Evolutionary conservation across 2,113 vertebrate species (phyloP).

Genomic region (Poecile atricapillus): DNA sequence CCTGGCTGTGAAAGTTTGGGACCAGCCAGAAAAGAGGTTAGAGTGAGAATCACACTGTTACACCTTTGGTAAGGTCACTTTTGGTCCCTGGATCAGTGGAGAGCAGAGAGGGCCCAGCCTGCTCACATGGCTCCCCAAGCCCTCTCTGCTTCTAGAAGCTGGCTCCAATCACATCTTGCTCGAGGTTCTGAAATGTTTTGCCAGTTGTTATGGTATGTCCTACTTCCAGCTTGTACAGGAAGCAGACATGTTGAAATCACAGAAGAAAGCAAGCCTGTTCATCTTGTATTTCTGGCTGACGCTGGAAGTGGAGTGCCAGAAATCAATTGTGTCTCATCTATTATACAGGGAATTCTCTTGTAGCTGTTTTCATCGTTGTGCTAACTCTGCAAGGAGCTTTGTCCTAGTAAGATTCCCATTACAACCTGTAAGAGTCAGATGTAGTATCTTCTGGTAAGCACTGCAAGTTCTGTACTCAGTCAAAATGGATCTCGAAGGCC

Average conservation of each 20-base stretch:
- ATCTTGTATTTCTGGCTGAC: conserved; percentile 53
- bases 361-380: background rate
- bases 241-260: conserved; percentile 43
- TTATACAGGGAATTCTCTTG: background rate
- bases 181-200: conserved; percentile 7
- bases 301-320: conserved; percentile 15
- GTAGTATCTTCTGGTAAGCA: background rate
- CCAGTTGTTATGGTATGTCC: conserved; percentile 10
- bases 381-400: background rate
- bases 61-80: background rate
- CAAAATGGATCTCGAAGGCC: background rate
- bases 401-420: background rate
- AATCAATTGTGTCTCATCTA: conserved; percentile 25
- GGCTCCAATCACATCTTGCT: background rate
- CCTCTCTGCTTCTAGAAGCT: background rate
- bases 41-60: background rate
- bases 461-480: background rate
- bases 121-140: background rate
- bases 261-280: conserved; percentile 46
- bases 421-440: background rate
- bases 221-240: background rate
- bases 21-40: background rate
- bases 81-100: background rate
- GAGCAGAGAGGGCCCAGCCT: background rate
- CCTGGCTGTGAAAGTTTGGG: background rate